These are phyloP conservation scores for Elgaria multicarinata DNA, from an alignment of 2,113 vertebrate genomes.

Conservation along the genomic window DNA sequence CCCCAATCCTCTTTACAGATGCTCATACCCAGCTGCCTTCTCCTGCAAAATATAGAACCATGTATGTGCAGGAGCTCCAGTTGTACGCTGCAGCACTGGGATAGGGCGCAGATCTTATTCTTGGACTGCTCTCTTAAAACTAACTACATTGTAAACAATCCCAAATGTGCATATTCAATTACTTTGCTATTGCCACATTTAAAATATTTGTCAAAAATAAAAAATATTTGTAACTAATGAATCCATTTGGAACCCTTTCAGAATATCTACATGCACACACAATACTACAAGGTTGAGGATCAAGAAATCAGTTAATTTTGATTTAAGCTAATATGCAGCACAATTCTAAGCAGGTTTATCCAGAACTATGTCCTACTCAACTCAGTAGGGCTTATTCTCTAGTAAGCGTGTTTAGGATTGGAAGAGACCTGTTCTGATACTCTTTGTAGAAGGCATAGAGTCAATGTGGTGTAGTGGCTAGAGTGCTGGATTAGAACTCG, in stretches of 20 bases:
- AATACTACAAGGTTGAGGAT: neutral
- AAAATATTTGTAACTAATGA: neutral
- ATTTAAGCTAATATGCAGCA: neutral
- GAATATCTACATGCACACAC: slow-evolving; percentile 46
- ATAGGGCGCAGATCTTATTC: neutral
- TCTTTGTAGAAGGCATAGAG: neutral
- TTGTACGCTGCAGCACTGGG: neutral
- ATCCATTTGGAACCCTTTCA: slow-evolving; percentile 58
- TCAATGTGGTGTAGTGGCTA: too few species aligned
- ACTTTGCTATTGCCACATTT: neutral
- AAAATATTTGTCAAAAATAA: neutral
- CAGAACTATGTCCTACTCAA: neutral
- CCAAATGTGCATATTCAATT: neutral
- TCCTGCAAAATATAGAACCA: neutral
- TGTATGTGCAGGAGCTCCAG: too few species aligned
- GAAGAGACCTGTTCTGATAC: neutral
- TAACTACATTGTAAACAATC: neutral
- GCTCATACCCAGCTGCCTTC: neutral
- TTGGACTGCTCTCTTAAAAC: neutral
- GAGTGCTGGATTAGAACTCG: too few species aligned
- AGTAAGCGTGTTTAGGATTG: neutral
- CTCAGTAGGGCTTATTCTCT: neutral
- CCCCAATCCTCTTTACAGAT: neutral
- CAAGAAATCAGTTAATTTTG: slow-evolving; percentile 35
- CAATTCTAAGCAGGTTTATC: neutral